Base-by-base conservation (phyloP, 2,888 invertebrate genomes). In the Phyto melanocephala region DNA sequence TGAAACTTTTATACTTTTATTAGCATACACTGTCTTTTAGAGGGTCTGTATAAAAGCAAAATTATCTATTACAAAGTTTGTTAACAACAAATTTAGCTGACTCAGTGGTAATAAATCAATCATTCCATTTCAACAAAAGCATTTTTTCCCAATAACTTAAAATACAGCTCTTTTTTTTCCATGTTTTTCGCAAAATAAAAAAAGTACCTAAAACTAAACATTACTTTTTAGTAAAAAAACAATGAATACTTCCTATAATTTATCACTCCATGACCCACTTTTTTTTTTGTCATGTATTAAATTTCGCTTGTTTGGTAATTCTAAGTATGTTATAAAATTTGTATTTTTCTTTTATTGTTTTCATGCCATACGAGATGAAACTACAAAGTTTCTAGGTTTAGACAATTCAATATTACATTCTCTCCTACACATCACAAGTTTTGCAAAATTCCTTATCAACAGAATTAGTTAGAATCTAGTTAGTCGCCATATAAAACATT, bases 251-350 rank as follows among this genome's bases (percentile, higher is more conserved):
- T 71, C 35, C 60, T 60, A 71, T 50, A 71, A 77, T 77, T 77
- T 70, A 70, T 62, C 45, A 77, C 52, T 54, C 17, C 17, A 45
- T 77, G 77, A 77, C 77, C 77, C 45, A 77, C 62, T 77, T 76
- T 68, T 28, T 28, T 28, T 28, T 35, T 47, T 37, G 42, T 56
- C 56, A 50, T 67, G 56, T 58, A 58, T 58, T 45, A 75, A 35
- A 65, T 75, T 65, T 75, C 20, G 37, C 37, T 58, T 58, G 75
- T 58, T 75, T 65, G 65, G 47, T 56, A 45, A 56, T 75, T 20
- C n/a, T 15, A 56, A 56, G 15, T 56, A 75, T 75, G 65, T 65
- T 56, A 28, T 13, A 75, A 74, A 54, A 8, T 33, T 20, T 47
- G n/a, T 11, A 2, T 33, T 60, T 47, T 42, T 50, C 11, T 13